These are phyloP conservation scores for Vidua macroura DNA, from an alignment of 2,113 vertebrate species.

Conservation along the genomic window DNA sequence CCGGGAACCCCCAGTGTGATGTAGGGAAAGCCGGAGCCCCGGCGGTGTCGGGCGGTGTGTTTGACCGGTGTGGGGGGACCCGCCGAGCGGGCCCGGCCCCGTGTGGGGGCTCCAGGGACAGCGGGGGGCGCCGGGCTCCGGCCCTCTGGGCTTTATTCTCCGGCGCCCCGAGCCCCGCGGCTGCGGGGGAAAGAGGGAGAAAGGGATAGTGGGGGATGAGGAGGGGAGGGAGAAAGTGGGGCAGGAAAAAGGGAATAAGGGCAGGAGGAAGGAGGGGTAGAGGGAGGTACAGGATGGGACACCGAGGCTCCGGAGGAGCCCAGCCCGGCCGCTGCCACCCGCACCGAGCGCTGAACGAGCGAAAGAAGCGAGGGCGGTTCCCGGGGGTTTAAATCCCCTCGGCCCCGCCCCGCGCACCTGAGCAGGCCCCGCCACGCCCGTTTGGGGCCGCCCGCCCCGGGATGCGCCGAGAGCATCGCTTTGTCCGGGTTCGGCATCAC, in stretches of 20 bases:
- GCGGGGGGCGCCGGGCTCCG: not conserved
- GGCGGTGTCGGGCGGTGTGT: not conserved
- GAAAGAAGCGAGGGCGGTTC: accelerated
- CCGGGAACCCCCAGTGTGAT: not conserved
- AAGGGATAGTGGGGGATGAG: too few relatives aligned
- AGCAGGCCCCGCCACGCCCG: not conserved
- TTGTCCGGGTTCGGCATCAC: not conserved
- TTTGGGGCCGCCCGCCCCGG: too few relatives aligned
- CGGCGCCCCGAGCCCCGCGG: not conserved
- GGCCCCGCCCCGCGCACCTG: not conserved
- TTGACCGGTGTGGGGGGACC: not conserved
- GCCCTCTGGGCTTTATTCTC: not conserved
- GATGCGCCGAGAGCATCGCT: too few relatives aligned
- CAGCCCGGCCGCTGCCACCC: not conserved
- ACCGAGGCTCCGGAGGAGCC: not conserved
- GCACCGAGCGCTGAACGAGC: not conserved
- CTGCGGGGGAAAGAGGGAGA: not conserved
- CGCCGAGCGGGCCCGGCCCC: not conserved
- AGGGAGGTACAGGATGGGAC: not conserved
- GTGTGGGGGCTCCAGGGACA: not conserved
- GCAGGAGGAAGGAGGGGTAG: not conserved
- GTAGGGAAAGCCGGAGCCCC: not conserved
- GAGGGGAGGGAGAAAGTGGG: too few relatives aligned
- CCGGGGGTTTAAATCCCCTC: not conserved
- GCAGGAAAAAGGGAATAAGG: not conserved